Conservation (phyloP, 1,140 invertebrate species). For the Pteromalus puparum region DNA sequence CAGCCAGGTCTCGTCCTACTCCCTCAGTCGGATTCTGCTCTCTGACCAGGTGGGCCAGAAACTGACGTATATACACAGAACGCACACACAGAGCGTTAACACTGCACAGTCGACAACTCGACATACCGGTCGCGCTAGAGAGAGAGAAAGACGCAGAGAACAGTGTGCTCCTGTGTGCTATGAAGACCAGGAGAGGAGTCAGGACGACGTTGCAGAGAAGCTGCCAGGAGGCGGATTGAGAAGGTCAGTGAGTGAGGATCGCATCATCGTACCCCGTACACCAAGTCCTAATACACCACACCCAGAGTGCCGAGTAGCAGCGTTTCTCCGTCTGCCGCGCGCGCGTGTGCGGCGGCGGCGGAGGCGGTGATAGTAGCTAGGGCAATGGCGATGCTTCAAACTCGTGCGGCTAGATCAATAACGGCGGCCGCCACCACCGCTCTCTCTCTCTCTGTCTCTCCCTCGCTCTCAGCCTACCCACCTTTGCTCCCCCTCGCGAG, state of each 20-base stretch:
- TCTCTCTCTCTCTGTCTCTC: conserved; percentile 25
- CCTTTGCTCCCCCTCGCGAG: background rate
- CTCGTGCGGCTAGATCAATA: conserved; percentile 70
- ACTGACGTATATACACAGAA: background rate
- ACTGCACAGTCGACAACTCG: too few relatives aligned
- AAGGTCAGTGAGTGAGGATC: background rate
- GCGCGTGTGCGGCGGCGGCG: background rate
- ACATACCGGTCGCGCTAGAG: background rate
- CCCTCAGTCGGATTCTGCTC: conserved; percentile 30
- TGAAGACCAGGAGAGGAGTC: background rate
- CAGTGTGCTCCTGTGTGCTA: background rate
- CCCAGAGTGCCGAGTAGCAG: conserved; percentile 46
- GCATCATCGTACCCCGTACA: background rate
- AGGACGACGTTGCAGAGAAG: background rate
- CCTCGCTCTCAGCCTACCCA: background rate
- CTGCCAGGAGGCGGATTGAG: background rate
- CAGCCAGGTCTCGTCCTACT: conserved; percentile 2
- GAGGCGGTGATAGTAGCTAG: conserved; percentile 60
- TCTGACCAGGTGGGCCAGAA: conserved; percentile 3
- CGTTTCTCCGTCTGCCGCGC: background rate
- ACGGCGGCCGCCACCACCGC: conserved; percentile 59
- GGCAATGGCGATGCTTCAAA: conserved; percentile 67
- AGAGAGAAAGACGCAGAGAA: background rate
- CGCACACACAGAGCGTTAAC: too few relatives aligned
- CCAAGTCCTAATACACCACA: conserved; percentile 57